Base-by-base conservation (phyloP, 2,797 vertebrate species). In the Gambusia yucatana region DNA sequence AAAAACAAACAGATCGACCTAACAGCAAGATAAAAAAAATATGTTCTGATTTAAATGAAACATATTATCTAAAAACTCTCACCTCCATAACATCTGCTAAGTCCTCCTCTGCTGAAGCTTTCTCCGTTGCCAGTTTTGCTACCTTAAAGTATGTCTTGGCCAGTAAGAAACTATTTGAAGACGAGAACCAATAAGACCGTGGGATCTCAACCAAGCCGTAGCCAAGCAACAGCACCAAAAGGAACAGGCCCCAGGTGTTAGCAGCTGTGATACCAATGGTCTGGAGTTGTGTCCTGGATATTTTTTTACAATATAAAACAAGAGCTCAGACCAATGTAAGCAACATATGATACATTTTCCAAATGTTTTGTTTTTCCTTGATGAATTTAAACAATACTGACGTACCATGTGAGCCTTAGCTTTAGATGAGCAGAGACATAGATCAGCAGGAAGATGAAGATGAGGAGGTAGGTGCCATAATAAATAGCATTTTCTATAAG, bases 201-300 rank as follows among this genome's bases (percentile, higher is more conserved):
- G 98, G 98, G 83, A 99, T 98, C 92, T 99, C 98, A 67, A 99
- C 97, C 90, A 99, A 93, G 28, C 98, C 98, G 3, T 98, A 98
- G 46, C 98, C 97, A 86, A 99, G 89, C 90, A 99, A 89, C 83
- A 99, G 88, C 75, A 99, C 97, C n/a, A 99, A 95, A 71, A 98
- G 97, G 88, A 99, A 98, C 0, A 99, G 95, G 50, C 98, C 98
- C 98, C 98, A 99, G 0, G 97, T 98, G 86, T 98, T 98, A 76
- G 98, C 97, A 43, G 98, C 97, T 1, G 97, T 97, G 82, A 98
- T 99, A 47, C 97, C 95, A 46, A 98, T 97, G 7, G 97, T 98
- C 88, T 97, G 97, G 69, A 99, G 95, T 13, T 97, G 95, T 41
- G 85, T 94, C 97, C 98, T 99, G 85, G 10, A 80, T 33, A 52